Conservation (phyloP, 2,113 vertebrate genomes). For the Gobiocypris rarus region DNA sequence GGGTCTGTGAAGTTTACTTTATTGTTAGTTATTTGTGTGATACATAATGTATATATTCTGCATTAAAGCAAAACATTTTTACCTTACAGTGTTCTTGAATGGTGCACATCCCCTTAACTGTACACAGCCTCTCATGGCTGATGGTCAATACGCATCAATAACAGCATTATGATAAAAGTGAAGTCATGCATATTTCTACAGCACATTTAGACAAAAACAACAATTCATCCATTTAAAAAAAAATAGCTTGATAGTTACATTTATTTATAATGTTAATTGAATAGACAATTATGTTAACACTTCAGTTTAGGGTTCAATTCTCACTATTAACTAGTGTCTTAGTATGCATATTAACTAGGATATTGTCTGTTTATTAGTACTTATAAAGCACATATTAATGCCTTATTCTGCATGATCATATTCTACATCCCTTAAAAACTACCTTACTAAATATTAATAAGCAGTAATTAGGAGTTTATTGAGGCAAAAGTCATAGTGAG, state of each 20-base stretch:
- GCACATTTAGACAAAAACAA: neutral
- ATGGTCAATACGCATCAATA: neutral
- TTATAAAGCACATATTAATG: too few species aligned
- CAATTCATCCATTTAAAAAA: neutral
- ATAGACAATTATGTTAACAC: neutral
- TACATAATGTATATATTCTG: too few species aligned
- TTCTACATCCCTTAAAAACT: too few species aligned
- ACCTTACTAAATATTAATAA: too few species aligned
- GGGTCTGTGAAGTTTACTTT: constrained; percentile 76
- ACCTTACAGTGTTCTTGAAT: neutral
- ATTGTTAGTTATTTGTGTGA: neutral
- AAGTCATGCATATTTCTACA: neutral
- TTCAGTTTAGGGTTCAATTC: too few species aligned
- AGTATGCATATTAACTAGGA: too few species aligned
- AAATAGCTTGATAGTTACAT: neutral
- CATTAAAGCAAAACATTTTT: neutral
- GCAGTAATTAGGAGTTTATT: too few species aligned
- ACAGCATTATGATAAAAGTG: neutral
- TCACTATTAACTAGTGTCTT: too few species aligned
- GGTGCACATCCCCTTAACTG: neutral
- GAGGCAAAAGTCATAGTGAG: too few species aligned
- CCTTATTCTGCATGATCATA: too few species aligned
- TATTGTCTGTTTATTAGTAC: too few species aligned
- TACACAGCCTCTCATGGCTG: neutral
- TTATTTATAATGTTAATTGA: neutral